Evolutionary conservation across 2,797 vertebrate species (phyloP).

Genomic region (Thaleichthys pacificus): DNA sequence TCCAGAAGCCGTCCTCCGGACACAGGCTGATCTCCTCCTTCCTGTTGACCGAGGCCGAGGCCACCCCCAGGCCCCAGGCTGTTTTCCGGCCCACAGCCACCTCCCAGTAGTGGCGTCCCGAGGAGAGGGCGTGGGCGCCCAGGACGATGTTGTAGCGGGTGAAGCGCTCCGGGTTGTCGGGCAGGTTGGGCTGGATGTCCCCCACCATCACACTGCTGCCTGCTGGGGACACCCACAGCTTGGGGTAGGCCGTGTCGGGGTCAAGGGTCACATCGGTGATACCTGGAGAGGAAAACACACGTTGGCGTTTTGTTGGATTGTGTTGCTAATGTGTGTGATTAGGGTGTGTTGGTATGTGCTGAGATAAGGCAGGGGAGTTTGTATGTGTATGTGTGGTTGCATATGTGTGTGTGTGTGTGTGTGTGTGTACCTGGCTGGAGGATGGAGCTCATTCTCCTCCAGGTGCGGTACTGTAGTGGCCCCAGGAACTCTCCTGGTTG

Average conservation of each 20-base stretch:
- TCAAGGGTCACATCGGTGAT: constrained; percentile 61
- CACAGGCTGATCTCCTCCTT: constrained; percentile 71
- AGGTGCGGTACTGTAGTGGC: constrained; percentile 71
- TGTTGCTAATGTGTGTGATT: too few relatives aligned
- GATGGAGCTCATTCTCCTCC: constrained; percentile 70
- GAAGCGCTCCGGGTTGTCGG: constrained; percentile 76
- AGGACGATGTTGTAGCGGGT: constrained; percentile 76
- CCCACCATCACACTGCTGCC: constrained; percentile 67
- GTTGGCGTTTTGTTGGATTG: too few relatives aligned
- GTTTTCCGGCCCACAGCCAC: constrained; percentile 74
- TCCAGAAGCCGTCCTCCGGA: constrained; percentile 76
- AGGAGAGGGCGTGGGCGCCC: constrained; percentile 68
- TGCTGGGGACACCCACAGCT: constrained; percentile 68
- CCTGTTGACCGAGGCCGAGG: constrained; percentile 67
- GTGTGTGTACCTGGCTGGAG: constrained; percentile 61
- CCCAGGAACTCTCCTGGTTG: constrained; percentile 66
- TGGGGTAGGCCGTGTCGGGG: constrained; percentile 72
- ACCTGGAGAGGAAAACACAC: constrained; percentile 39
- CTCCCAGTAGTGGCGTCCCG: constrained; percentile 77
- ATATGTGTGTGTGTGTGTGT: background rate
- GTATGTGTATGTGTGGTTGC: background rate
- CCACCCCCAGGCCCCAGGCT: constrained; percentile 77
- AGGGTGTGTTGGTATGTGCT: background rate
- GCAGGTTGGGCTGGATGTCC: constrained; percentile 65
- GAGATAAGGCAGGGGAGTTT: background rate